Base-by-base conservation (phyloP, 2,113 vertebrate species). In the Canis aureus region DNA sequence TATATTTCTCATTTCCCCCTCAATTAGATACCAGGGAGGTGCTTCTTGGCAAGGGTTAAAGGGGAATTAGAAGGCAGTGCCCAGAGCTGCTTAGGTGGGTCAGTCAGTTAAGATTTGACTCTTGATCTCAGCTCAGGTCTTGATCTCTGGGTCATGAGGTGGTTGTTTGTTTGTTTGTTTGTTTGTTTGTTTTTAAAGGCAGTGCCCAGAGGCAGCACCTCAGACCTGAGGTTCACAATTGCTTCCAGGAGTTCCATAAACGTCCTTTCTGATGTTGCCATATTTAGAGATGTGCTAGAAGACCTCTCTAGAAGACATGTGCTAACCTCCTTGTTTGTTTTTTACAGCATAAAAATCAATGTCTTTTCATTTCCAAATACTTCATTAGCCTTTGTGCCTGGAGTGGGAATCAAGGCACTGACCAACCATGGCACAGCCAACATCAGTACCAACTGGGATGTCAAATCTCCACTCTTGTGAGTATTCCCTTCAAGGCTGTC, bases 321-420 rank as follows among this genome's bases (percentile, higher is more conserved):
- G 51, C 67, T 97, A 80, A 98, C 62, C 87, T 67, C 9, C 29
- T 23, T 11, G 2, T 84, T 92, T 97, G 88, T 97, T 93, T 90
- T 98, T 98, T 96, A 62, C 93, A 99, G 98, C 95, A 97, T 98
- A 87, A 98, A 97, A 98, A 97, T 99, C 97, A 97, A 83, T 1
- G 82, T 94, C 94, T 74, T 98, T 89, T 97, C 98, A 87, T 97
- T 99, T 49, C 98, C 98, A 89, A 98, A 98, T 91, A 97, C 97
- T 8, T 98, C 98, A 76, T 57, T 98, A 80, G 82, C 98, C 49
- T 98, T 98, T 69, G 76, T 98, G 97, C 97, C 98, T 20, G 98
- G 95, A 1, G 97, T 96, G 55, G 98, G 98, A 19, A 71, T 98
- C 97, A 95, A 87, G 93, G 95, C 91, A 1, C 95, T 98, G 51